Conservation (phyloP, 2,888 invertebrate species). For the Mechanitis mazaeus region DNA sequence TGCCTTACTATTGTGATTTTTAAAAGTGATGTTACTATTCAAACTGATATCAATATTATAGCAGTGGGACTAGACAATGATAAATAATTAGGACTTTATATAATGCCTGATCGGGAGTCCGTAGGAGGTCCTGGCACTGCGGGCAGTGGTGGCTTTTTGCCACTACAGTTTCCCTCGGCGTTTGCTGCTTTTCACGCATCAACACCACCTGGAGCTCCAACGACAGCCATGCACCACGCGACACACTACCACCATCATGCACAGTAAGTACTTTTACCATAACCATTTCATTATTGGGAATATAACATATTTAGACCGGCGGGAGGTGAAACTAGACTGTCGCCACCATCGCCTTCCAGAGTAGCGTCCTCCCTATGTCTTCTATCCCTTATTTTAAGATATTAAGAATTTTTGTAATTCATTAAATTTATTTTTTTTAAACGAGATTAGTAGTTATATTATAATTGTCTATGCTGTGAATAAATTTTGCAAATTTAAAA, state of each 20-base stretch:
- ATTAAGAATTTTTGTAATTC: neutral
- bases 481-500: constrained; percentile 26
- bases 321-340: no score
- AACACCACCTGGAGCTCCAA: constrained; percentile 75
- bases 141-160: constrained; percentile 76
- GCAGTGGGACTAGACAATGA: constrained; percentile 45
- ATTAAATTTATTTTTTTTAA: no score
- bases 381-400: no score
- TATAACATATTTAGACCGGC: no score
- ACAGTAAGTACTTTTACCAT: constrained; percentile 53
- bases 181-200: constrained; percentile 80
- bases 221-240: constrained; percentile 77
- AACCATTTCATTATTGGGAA: no score
- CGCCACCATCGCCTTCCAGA: no score
- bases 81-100: constrained; percentile 54
- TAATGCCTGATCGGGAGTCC: constrained; percentile 75
- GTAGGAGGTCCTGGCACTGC: constrained; percentile 75
- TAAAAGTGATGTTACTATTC: constrained; percentile 26
- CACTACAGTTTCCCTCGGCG: constrained; percentile 75
- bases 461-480: neutral
- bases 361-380: no score
- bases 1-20: constrained; percentile 30
- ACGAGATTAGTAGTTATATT: no score
- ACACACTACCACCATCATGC: constrained; percentile 73
- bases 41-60: constrained; percentile 26